A percentile compares a stretch with the other conserved stretches of the same genome.
Evolutionary conservation across 2,888 invertebrate genomes (phyloP).

Genomic region (Tromatobia lineatoria): DNA sequence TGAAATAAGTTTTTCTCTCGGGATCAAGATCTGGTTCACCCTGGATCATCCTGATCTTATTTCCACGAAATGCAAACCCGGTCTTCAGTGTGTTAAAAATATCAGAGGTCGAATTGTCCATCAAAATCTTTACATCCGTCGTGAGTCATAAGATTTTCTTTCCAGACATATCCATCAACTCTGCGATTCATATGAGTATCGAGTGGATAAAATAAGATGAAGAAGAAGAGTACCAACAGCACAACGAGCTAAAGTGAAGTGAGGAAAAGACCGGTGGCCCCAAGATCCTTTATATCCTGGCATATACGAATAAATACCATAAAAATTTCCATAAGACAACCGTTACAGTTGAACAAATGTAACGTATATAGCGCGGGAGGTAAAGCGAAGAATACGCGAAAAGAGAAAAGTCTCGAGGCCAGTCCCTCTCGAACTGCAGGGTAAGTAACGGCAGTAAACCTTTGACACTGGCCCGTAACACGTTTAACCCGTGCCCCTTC

Average conservation of each 20-base stretch:
- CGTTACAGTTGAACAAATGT: constrained; percentile 73
- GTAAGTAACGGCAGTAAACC: constrained; percentile 77
- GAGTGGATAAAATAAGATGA: constrained; percentile 29
- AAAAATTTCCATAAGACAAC: constrained; percentile 75
- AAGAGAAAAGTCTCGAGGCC: constrained; percentile 71
- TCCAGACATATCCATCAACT: constrained; percentile 16
- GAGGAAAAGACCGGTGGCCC: constrained; percentile 69
- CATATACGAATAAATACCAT: constrained; percentile 70
- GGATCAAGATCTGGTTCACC: too few relatives aligned
- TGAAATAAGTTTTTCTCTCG: too few relatives aligned
- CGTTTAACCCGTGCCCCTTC: constrained; percentile 75
- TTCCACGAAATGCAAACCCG: too few relatives aligned
- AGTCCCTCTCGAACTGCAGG: constrained; percentile 66
- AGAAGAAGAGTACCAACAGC: background rate
- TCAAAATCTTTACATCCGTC: constrained; percentile 25
- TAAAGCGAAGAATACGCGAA: constrained; percentile 66
- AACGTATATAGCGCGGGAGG: constrained; percentile 65
- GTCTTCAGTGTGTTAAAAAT: too few relatives aligned
- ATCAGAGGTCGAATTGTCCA: background rate
- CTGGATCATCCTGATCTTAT: too few relatives aligned
- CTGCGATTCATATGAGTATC: constrained; percentile 33
- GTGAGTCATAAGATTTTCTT: constrained; percentile 31
- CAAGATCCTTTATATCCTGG: constrained; percentile 60
- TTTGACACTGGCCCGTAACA: constrained; percentile 77
- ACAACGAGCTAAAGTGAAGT: constrained; percentile 47